Evolutionary conservation across 1,140 invertebrate species (phyloP), one percentile per base, ranked within the genome.

Genomic region (Achatina immaculata): DNA sequence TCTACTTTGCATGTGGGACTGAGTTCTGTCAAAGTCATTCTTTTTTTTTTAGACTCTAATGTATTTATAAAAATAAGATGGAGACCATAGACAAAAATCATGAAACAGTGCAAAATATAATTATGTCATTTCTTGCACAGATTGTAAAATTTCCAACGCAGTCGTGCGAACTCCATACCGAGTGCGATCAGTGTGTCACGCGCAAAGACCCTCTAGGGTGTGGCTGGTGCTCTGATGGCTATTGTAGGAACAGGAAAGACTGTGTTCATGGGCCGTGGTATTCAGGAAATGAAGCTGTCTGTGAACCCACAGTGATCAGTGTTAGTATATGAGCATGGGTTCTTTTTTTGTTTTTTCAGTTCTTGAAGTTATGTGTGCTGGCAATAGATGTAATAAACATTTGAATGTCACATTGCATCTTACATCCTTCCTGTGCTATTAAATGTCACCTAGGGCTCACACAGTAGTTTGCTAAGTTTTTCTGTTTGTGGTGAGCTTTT

Each of bases 131-230:
- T 58, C 21, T 4, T 78, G 38, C 42, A 24, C 51, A 91, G 88
- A 82, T 91, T n/a, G 83, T 87, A 19, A 87, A 88, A 71, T 87
- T 90, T 72, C 88, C 88, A 0, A 45, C 90, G 9, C 65, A 82
- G 55, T 87, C 88, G 0, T 92, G 91, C 83, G 81, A 78, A 16
- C 68, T 89, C 16, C 88, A 91, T 65, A 58, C 38, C 2, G 86
- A 88, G 19, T 92, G 91, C 82, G 82, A 84, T 2, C 62, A 74
- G 3, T 92, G 90, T 82, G 76, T 91, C 14, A 82, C 43, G 31
- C 84, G 82, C 43, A 42, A 71, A 3, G 90, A 91, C 81, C 90
- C 90, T 11, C 79, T 91, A 0, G 75, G 81, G 0, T 92, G 91
- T 83, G 90, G 89, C 38, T 92, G 90, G 90, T 91, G 85, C 31